These are phyloP conservation scores for Ephestia elutella DNA, from an alignment of 1,140 invertebrate genomes.

Conservation along the genomic window DNA sequence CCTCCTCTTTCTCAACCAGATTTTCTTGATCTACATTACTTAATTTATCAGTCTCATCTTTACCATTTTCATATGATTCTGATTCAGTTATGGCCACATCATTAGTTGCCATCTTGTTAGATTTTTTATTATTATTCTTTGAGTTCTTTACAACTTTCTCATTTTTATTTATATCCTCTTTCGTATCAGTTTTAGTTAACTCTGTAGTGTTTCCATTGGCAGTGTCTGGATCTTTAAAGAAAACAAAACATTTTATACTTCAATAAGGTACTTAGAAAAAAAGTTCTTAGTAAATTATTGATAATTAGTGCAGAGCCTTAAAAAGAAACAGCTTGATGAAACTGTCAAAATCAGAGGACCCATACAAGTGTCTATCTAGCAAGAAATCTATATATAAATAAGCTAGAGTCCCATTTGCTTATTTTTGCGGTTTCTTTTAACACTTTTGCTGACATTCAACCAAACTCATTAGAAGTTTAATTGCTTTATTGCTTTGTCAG, in stretches of 20 bases:
- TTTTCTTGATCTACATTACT: constrained; percentile 48
- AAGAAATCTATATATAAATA: no score
- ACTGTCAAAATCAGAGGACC: no score
- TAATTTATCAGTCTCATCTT: constrained; percentile 68
- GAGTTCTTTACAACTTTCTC: constrained; percentile 56
- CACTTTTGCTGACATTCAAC: no score
- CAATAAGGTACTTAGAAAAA: no score
- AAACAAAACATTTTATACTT: constrained; percentile 11
- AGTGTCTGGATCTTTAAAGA: constrained; percentile 48
- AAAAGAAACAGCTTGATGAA: no score
- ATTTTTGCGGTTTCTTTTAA: no score
- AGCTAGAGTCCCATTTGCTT: no score
- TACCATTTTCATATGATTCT: constrained; percentile 63
- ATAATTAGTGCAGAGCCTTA: no score
- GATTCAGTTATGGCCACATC: constrained; percentile 40
- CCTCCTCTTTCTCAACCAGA: constrained; percentile 29
- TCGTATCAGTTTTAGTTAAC: constrained; percentile 45
- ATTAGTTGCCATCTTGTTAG: constrained; percentile 44
- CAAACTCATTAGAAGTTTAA: no score
- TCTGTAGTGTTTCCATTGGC: constrained; percentile 58
- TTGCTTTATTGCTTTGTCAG: no score
- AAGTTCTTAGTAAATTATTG: no score
- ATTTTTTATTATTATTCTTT: constrained; percentile 56
- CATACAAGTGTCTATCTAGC: no score
- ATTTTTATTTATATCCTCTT: constrained; percentile 62